phyloP scores from a whole-genome alignment of 2,797 vertebrate species.

The Rhinogobio ventralis region DNA sequence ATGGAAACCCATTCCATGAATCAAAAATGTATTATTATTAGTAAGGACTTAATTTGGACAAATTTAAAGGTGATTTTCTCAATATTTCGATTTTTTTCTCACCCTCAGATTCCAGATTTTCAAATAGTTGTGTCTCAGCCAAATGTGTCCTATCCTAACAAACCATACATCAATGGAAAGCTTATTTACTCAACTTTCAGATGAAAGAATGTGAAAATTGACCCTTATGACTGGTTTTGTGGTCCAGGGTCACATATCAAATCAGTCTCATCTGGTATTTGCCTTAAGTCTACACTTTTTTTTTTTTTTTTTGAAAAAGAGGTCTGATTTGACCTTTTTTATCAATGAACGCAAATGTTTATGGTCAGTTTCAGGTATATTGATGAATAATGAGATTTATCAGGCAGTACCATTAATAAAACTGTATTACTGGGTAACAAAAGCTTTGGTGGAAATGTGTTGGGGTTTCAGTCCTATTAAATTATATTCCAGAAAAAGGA shows the following conservation, averaged over 20 bases:
- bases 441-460: slow-evolving; percentile 10
- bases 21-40: too few relatives aligned
- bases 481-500: slow-evolving; percentile 19
- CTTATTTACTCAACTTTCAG: too few relatives aligned
- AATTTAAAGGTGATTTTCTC: too few relatives aligned
- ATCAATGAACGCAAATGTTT: not conserved
- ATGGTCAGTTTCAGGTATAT: not conserved
- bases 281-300: not conserved
- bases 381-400: not conserved
- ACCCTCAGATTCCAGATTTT: too few relatives aligned
- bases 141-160: too few relatives aligned
- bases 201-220: too few relatives aligned
- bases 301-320: slow-evolving; percentile 38
- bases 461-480: slow-evolving; percentile 33
- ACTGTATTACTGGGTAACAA: not conserved
- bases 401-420: not conserved
- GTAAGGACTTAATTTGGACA: too few relatives aligned
- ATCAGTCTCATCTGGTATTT: slow-evolving; percentile 5
- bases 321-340: not conserved
- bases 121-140: too few relatives aligned
- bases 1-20: too few relatives aligned
- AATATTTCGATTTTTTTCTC: too few relatives aligned
- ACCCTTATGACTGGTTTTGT: too few relatives aligned
- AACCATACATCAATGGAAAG: too few relatives aligned
- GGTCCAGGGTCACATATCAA: not conserved